Conservation (phyloP, 2,113 vertebrate genomes). For the Salvelinus fontinalis region DNA sequence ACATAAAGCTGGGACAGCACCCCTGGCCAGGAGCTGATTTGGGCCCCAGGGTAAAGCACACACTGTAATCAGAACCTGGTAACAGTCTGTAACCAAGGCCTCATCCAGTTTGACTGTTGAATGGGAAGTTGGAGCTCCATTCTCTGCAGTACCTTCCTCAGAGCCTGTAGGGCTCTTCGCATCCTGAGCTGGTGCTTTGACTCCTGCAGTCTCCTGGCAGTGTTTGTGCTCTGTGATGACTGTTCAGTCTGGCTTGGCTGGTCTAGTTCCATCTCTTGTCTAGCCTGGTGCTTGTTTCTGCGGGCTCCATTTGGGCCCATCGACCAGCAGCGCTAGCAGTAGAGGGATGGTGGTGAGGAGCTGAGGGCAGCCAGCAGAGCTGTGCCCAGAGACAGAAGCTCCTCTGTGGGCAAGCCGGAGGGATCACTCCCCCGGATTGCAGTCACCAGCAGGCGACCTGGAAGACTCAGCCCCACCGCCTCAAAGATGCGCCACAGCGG, state of each 20-base stretch:
- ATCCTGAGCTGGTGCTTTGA: slow-evolving; percentile 11
- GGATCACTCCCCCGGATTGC: slow-evolving; percentile 60
- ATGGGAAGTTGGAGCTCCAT: not conserved
- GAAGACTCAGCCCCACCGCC: slow-evolving; percentile 89
- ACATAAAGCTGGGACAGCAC: slow-evolving; percentile 82
- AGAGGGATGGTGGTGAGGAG: slow-evolving; percentile 88
- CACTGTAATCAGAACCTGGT: slow-evolving; percentile 85
- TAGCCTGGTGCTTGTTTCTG: slow-evolving; percentile 11
- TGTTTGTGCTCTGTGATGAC: slow-evolving; percentile 1
- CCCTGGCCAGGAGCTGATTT: slow-evolving; percentile 82
- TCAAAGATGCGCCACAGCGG: slow-evolving; percentile 87
- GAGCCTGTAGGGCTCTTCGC: not conserved
- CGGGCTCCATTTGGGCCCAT: slow-evolving; percentile 27
- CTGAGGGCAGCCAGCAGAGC: slow-evolving; percentile 91
- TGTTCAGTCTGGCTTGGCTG: slow-evolving; percentile 9
- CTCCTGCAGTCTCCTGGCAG: not conserved
- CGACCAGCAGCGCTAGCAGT: slow-evolving; percentile 62
- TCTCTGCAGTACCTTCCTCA: not conserved
- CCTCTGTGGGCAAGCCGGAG: slow-evolving; percentile 75
- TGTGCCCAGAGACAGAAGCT: slow-evolving; percentile 83
- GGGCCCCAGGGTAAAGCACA: slow-evolving; percentile 79
- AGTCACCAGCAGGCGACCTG: slow-evolving; percentile 83
- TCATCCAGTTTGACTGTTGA: slow-evolving; percentile 40
- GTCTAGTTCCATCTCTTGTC: slow-evolving; percentile 7
- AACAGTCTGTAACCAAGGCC: slow-evolving; percentile 84